A percentile compares a stretch with the other conserved stretches of the same genome.
phyloP scores from a whole-genome alignment of 1,140 invertebrate genomes.

The Limonius californicus region DNA sequence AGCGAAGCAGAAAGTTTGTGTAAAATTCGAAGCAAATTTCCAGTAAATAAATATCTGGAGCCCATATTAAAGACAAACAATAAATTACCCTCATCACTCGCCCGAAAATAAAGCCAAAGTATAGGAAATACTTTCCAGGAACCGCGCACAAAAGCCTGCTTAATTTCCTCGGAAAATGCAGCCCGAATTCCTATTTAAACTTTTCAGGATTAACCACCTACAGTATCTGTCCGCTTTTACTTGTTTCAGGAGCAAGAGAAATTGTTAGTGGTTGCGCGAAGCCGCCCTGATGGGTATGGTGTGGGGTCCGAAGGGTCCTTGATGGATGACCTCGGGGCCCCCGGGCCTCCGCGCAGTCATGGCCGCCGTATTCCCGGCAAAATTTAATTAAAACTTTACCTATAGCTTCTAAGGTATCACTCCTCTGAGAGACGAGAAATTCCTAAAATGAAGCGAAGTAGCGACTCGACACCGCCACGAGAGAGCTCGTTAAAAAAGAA shows the following conservation, averaged over 20 bases:
- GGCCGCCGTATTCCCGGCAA: constrained; percentile 16
- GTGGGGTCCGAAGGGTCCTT: constrained; percentile 17
- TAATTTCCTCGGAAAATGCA: constrained; percentile 9
- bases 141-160: neutral
- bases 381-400: constrained; percentile 26
- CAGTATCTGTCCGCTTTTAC: constrained; percentile 5
- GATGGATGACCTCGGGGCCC: constrained; percentile 26
- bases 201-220: constrained; percentile 14
- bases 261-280: neutral
- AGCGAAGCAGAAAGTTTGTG: too few species aligned
- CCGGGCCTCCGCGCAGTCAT: constrained; percentile 13
- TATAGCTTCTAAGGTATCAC: constrained; percentile 25
- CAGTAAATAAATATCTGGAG: neutral
- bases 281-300: constrained; percentile 6
- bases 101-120: neutral
- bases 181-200: constrained; percentile 9
- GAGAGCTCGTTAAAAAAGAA: too few species aligned
- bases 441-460: neutral
- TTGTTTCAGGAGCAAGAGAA: constrained; percentile 15
- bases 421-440: constrained; percentile 17
- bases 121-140: neutral
- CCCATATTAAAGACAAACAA: neutral
- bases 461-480: neutral
- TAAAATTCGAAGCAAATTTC: too few species aligned
- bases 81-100: neutral